Percentiles rank a stretch among this genome's conserved stretches.
phyloP scores from a whole-genome alignment of 2,888 invertebrate species.

The Icerya purchasi region DNA sequence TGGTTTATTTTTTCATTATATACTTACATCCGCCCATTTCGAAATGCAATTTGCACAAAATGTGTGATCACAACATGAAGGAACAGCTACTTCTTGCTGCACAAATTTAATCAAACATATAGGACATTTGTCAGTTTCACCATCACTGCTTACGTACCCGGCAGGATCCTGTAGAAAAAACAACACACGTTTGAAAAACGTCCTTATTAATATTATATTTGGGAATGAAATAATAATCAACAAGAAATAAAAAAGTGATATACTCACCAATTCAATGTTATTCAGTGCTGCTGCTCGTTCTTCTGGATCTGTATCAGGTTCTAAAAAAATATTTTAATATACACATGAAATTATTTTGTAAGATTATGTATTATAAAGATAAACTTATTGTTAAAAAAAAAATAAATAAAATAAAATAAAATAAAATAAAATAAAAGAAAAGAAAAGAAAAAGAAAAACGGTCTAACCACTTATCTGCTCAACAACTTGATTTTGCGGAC shows the following conservation, averaged over 20 bases:
- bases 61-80: constrained; percentile 66
- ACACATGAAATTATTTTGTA: too few relatives aligned
- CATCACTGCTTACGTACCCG: constrained; percentile 30
- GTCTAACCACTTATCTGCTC: not conserved
- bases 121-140: constrained; percentile 63
- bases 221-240: too few relatives aligned
- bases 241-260: not conserved
- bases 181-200: too few relatives aligned
- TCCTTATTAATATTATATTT: too few relatives aligned
- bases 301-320: not conserved
- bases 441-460: not conserved
- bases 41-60: constrained; percentile 77
- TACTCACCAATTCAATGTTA: not conserved
- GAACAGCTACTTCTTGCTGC: constrained; percentile 61
- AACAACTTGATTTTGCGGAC: too few relatives aligned
- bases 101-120: constrained; percentile 63
- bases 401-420: not conserved
- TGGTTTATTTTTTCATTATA: too few relatives aligned
- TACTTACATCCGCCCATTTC: constrained; percentile 63
- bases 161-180: not conserved
- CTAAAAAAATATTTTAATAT: not conserved
- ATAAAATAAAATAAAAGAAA: not conserved
- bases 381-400: too few relatives aligned
- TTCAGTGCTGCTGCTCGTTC: not conserved
- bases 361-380: too few relatives aligned